phyloP scores from a whole-genome alignment of 2,113 vertebrate species.

The Rhinolophus ferrumequinum region DNA sequence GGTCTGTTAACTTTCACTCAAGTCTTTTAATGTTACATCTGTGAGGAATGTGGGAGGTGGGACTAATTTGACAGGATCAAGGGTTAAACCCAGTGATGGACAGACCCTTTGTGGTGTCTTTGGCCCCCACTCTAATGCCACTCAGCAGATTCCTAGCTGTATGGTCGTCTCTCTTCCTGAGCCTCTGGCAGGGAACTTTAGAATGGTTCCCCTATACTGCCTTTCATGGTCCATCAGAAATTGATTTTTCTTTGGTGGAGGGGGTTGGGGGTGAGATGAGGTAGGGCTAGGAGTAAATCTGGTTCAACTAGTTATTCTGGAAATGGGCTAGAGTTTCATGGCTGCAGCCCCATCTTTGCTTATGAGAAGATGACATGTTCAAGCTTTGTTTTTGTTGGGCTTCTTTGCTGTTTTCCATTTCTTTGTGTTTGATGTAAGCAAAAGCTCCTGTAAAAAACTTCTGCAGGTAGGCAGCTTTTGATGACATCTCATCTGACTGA shows the following conservation, averaged over 20 bases:
- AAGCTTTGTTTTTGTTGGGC: slow-evolving; percentile 64
- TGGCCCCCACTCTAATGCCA: slow-evolving; percentile 1
- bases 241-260: slow-evolving; percentile 61
- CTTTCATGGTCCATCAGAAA: slow-evolving; percentile 68
- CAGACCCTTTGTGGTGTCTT: slow-evolving; percentile 61
- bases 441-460: slow-evolving; percentile 51
- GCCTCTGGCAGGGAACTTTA: slow-evolving; percentile 46
- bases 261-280: slow-evolving; percentile 51
- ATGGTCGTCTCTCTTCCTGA: slow-evolving; percentile 45
- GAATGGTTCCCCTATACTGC: slow-evolving; percentile 64
- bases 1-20: slow-evolving; percentile 80
- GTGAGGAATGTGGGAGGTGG: slow-evolving; percentile 71
- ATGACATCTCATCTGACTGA: slow-evolving; percentile 43
- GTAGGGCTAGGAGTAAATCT: slow-evolving; percentile 66
- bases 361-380: slow-evolving; percentile 67
- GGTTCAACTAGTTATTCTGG: slow-evolving; percentile 74
- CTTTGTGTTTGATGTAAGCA: slow-evolving; percentile 57
- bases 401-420: slow-evolving; percentile 59
- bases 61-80: slow-evolving; percentile 76
- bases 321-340: slow-evolving; percentile 56
- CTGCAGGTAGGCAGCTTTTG: slow-evolving; percentile 51
- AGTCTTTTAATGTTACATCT: slow-evolving; percentile 80
- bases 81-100: slow-evolving; percentile 66
- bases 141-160: slow-evolving; percentile 55
- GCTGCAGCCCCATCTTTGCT: slow-evolving; percentile 64